phyloP scores from a whole-genome alignment of 2,888 invertebrate genomes.

The Cyclophora albipunctata region DNA sequence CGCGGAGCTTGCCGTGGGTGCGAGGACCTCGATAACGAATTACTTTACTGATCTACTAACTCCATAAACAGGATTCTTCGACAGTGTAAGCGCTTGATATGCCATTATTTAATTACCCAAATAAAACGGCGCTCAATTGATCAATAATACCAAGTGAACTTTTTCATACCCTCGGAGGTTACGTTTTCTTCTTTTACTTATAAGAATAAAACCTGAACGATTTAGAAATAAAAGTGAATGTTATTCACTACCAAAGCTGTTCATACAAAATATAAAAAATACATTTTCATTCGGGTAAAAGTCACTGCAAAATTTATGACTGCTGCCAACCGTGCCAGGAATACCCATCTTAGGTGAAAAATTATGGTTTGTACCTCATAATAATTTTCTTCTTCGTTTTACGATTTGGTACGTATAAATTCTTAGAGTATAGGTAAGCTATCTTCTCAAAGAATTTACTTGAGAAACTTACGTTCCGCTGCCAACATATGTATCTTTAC shows the following conservation, averaged over 20 bases:
- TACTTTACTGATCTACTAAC: neutral
- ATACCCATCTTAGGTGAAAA: conserved; percentile 4
- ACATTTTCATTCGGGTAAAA: conserved; percentile 17
- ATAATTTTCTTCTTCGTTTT: conserved; percentile 5
- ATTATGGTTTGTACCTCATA: neutral
- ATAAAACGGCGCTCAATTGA: no score
- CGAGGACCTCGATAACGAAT: neutral
- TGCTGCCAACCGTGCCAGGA: conserved; percentile 1
- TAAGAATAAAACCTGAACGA: conserved; percentile 7
- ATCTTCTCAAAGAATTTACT: neutral
- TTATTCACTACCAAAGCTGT: no score
- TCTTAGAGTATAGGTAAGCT: neutral
- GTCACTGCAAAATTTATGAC: neutral
- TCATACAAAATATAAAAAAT: no score
- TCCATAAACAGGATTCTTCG: conserved; percentile 3
- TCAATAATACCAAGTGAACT: no score
- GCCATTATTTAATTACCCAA: no score
- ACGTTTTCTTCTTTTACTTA: no score
- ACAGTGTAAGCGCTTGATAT: no score
- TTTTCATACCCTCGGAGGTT: no score
- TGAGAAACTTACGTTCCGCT: neutral
- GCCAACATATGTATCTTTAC: no score
- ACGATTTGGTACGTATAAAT: neutral
- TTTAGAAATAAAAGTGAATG: no score
- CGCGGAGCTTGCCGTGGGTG: conserved; percentile 1